Percentiles rank a stretch among this genome's conserved stretches.
Evolutionary conservation across 2,113 vertebrate species (phyloP).

Genomic region (Calonectris borealis): DNA sequence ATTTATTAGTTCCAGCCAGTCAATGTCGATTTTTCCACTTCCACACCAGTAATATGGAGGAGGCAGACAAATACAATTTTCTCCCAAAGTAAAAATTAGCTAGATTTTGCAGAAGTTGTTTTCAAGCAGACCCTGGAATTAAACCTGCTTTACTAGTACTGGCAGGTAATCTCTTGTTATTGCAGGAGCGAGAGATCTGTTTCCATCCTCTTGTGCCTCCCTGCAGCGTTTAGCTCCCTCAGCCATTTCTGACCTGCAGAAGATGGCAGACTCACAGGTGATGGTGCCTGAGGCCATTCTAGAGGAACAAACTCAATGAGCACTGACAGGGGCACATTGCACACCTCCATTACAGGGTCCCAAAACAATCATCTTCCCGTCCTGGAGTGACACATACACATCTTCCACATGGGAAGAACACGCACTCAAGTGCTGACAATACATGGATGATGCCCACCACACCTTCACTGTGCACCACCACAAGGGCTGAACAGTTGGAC

Average conservation of each 20-base stretch:
- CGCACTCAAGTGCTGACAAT: not conserved
- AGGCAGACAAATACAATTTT: not conserved
- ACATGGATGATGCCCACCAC: not conserved
- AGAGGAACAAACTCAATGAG: not conserved
- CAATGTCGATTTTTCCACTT: not conserved
- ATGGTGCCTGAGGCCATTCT: not conserved
- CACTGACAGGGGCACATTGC: not conserved
- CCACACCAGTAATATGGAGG: not conserved
- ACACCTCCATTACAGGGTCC: not conserved
- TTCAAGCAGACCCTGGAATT: not conserved
- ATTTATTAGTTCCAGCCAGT: not conserved
- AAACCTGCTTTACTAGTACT: not conserved
- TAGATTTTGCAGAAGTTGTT: not conserved
- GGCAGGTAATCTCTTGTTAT: not conserved
- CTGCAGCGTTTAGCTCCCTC: fast-evolving
- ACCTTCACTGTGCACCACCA: not conserved
- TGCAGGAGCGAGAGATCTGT: not conserved
- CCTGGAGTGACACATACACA: not conserved
- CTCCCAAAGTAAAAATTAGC: not conserved
- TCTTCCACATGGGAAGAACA: not conserved
- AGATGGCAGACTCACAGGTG: not conserved
- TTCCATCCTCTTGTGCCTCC: not conserved
- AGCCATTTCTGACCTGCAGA: not conserved
- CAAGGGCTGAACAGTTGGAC: not conserved
- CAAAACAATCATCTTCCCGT: not conserved